Percentiles rank a stretch among this genome's conserved stretches.
Evolutionary conservation across 2,113 vertebrate genomes (phyloP).

Genomic region (Amphiprion ocellaris): DNA sequence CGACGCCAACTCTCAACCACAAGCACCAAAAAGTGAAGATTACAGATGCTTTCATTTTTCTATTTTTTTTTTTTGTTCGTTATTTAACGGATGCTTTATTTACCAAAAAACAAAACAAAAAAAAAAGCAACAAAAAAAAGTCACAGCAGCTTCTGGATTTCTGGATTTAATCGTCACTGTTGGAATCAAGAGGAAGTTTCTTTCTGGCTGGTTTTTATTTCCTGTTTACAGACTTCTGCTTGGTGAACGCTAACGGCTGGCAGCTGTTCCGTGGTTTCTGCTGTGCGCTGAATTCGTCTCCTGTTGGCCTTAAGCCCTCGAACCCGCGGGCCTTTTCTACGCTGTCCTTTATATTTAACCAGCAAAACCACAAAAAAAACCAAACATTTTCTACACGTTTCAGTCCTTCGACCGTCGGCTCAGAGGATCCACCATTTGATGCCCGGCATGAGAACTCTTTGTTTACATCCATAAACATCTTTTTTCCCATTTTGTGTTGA

Average conservation of each 20-base stretch:
- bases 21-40: constrained; percentile 67
- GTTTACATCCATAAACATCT: constrained; percentile 71
- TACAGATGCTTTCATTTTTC: constrained; percentile 55
- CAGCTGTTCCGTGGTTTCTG: constrained; percentile 72
- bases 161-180: constrained; percentile 12
- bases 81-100: constrained; percentile 83
- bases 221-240: constrained; percentile 81
- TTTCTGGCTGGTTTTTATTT: constrained; percentile 69
- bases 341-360: constrained; percentile 39
- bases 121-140: constrained; percentile 23
- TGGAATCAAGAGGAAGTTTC: constrained; percentile 43
- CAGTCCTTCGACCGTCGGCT: constrained; percentile 25
- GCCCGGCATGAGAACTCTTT: constrained; percentile 47
- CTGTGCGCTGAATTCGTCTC: constrained; percentile 32
- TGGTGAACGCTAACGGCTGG: constrained; percentile 60
- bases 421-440: constrained; percentile 46
- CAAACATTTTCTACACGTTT: constrained; percentile 25
- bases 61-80: constrained; percentile 48
- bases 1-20: constrained; percentile 11
- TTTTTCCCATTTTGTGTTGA: constrained; percentile 45
- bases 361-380: constrained; percentile 17
- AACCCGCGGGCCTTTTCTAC: constrained; percentile 84
- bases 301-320: constrained; percentile 69
- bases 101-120: constrained; percentile 65
- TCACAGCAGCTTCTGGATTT: constrained; percentile 40